Evolutionary conservation across 2,888 invertebrate species (phyloP).

Genomic region (Amaurobius ferox): DNA sequence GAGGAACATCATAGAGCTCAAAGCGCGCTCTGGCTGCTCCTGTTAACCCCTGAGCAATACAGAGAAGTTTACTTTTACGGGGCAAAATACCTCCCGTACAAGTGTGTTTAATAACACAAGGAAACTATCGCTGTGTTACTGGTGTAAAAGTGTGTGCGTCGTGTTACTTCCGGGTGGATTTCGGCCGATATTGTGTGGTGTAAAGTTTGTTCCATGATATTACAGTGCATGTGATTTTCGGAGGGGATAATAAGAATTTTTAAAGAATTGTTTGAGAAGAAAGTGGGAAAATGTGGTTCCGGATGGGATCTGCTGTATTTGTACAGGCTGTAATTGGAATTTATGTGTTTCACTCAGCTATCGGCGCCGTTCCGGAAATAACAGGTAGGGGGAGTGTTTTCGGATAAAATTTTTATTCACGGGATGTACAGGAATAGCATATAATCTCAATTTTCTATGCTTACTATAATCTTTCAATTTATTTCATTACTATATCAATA

Average conservation of each 20-base stretch:
- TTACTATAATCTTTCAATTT: too few species aligned
- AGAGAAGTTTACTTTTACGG: conserved; percentile 8
- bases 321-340: too few species aligned
- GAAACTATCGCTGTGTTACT: neutral
- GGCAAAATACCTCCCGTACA: neutral
- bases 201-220: neutral
- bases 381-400: too few species aligned
- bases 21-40: conserved; percentile 26
- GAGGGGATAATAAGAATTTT: neutral
- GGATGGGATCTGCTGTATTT: too few species aligned
- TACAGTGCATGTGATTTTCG: neutral
- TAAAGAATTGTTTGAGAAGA: too few species aligned
- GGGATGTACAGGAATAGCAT: too few species aligned
- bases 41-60: neutral
- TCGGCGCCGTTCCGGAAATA: too few species aligned
- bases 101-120: neutral
- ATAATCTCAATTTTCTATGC: too few species aligned
- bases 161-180: neutral
- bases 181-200: neutral
- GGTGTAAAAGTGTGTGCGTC: neutral
- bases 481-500: too few species aligned
- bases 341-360: too few species aligned
- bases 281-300: too few species aligned
- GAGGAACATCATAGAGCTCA: conserved; percentile 34
- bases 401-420: too few species aligned